Conservation (phyloP, 2,113 vertebrate genomes). For the Limnothrissa miodon region DNA sequence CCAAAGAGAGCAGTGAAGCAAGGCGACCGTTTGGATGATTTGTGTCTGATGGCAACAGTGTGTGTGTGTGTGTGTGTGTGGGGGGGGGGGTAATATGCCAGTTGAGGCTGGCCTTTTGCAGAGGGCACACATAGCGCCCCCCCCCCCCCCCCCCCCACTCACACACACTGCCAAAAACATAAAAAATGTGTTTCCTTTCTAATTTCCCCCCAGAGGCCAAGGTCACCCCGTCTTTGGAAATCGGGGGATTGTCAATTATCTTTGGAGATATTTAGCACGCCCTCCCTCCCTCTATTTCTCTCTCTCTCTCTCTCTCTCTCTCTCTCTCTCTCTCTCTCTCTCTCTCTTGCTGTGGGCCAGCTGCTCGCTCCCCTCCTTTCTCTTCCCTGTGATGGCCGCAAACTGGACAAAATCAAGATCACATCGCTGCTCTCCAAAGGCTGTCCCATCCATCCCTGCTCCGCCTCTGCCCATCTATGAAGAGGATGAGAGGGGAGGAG, state of each 20-base stretch:
- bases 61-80: not conserved
- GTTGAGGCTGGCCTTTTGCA: not conserved
- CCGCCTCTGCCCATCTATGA: not conserved
- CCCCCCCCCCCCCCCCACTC: not conserved
- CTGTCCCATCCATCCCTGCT: not conserved
- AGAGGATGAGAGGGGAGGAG: not conserved
- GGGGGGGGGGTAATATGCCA: not conserved
- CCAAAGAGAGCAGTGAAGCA: not conserved
- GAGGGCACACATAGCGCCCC: not conserved
- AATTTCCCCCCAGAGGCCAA: conserved; percentile 20
- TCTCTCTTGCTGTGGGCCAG: conserved; percentile 22
- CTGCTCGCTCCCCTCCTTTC: not conserved
- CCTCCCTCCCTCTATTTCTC: too few relatives aligned
- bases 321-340: not conserved
- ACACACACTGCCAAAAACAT: too few relatives aligned
- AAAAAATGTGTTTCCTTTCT: conserved; percentile 4
- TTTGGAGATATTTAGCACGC: conserved; percentile 40
- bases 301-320: not conserved
- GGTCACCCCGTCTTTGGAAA: conserved; percentile 24
- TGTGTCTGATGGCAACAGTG: not conserved
- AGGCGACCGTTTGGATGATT: not conserved
- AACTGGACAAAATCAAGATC: conserved; percentile 67
- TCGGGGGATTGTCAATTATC: conserved; percentile 34
- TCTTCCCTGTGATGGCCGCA: conserved; percentile 32
- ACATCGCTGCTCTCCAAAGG: conserved; percentile 54